phyloP scores from a whole-genome alignment of 2,888 invertebrate species.

The Esperia sulphurella region DNA sequence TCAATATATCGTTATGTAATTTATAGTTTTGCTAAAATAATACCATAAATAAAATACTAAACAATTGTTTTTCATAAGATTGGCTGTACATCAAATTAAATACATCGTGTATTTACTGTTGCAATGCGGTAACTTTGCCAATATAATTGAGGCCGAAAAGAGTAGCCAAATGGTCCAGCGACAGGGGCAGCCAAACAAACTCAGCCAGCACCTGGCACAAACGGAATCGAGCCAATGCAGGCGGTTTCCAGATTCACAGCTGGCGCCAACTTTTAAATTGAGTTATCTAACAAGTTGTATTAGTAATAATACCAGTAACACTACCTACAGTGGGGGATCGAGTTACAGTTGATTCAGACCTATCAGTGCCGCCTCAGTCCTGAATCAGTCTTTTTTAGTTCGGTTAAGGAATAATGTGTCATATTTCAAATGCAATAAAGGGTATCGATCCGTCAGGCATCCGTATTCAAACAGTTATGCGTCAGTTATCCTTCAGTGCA shows the following conservation, averaged over 20 bases:
- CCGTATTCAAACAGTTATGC: too few relatives aligned
- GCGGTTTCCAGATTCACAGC: not conserved
- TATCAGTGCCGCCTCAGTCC: too few relatives aligned
- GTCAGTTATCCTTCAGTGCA: too few relatives aligned
- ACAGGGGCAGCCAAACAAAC: conserved; percentile 42
- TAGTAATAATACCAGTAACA: not conserved
- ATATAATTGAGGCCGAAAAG: conserved; percentile 29
- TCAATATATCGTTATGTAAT: too few relatives aligned
- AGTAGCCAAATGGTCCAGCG: conserved; percentile 43
- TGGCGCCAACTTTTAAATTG: conserved; percentile 57
- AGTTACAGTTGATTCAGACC: too few relatives aligned
- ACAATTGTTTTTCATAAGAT: not conserved
- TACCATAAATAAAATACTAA: not conserved
- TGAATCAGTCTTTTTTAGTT: too few relatives aligned
- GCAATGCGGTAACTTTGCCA: conserved; percentile 25
- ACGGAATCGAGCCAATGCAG: conserved; percentile 30
- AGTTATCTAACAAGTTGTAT: conserved; percentile 9
- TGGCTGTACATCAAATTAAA: not conserved
- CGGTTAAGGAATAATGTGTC: too few relatives aligned
- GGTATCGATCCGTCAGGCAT: too few relatives aligned
- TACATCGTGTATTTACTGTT: not conserved
- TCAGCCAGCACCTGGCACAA: conserved; percentile 41
- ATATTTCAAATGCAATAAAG: too few relatives aligned
- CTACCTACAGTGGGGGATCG: too few relatives aligned
- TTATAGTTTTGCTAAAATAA: too few relatives aligned